Evolutionary conservation across 1,140 invertebrate species (phyloP).

Genomic region (Drosophila oshimai): DNA sequence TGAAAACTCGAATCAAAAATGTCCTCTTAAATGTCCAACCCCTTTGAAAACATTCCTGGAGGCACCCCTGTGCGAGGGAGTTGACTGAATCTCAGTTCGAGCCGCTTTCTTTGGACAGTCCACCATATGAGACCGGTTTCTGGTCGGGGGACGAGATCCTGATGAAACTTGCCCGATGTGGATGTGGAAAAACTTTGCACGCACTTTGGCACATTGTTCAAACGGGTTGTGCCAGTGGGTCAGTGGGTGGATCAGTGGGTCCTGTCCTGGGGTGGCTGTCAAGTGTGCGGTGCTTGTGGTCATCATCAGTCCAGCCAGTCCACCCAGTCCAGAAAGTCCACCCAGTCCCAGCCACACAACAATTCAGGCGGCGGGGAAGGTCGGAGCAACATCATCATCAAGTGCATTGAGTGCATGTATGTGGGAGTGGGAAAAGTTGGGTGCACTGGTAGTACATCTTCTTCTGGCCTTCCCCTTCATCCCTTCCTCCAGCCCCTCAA

Average conservation of each 20-base stretch:
- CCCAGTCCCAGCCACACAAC: background rate
- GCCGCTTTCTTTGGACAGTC: conserved; percentile 12
- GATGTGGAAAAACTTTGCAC: conserved; percentile 53
- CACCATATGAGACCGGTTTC: conserved; percentile 32
- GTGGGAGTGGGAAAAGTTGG: background rate
- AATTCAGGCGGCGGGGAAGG: background rate
- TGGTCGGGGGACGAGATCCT: background rate
- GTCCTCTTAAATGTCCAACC: background rate
- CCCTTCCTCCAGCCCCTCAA: background rate
- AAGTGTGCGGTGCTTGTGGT: conserved; percentile 50
- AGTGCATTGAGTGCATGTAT: conserved; percentile 24
- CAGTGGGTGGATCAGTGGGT: background rate
- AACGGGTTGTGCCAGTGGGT: background rate
- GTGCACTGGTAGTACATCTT: conserved; percentile 2
- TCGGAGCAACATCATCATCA: conserved; percentile 43
- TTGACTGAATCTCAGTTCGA: background rate
- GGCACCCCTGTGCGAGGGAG: background rate
- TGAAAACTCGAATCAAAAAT: too few relatives aligned
- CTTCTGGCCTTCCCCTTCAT: background rate
- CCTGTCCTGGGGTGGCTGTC: conserved; percentile 1
- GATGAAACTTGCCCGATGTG: conserved; percentile 44
- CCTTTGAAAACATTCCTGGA: background rate
- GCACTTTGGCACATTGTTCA: conserved; percentile 54
- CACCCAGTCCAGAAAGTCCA: background rate
- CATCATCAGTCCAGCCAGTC: conserved; percentile 34